Base-by-base conservation (phyloP, 2,797 vertebrate species). In the Rhincodon typus region DNA sequence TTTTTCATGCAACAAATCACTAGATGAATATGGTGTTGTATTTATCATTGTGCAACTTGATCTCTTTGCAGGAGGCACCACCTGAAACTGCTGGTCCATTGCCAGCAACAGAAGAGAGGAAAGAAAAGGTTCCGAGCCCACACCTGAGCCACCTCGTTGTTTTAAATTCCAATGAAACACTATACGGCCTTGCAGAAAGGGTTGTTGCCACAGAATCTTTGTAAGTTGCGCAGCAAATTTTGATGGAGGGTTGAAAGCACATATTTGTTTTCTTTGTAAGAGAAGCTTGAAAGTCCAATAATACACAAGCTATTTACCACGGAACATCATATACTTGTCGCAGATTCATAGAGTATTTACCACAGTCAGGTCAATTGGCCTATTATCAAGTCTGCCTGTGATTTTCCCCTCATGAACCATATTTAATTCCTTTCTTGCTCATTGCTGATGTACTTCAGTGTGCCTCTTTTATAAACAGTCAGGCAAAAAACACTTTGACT, bases 171-270 rank as follows among this genome's bases (percentile, higher is more conserved):
- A 98, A 98, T 57, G 98, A 97, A 87, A 98, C 97, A 0, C 98
- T 99, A 0, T 99, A 99, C 2, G 99, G 99, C 10, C 97, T 99
- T 96, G 98, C 99, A 7, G 98, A 99, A 97, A 98, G 99, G 96
- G 99, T 99, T 96, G 98, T 99, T 95, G 99, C 99, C 96, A 99
- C 99, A 0, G 99, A 99, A 97, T 99, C 99, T 95, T 97, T 99
- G 99, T 99, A 97, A 98, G 99, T 98, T 96, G 27, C 21, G 6
- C n/a, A 12, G 25, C 1, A 30, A 17, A 42, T 62, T 74, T 72
- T 96, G 91, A 91, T 27, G 46, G 42, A 74, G 1, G 23, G 27
- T 94, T 72, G 34, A 94, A 72, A 72, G 34, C 30, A 27, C 3
- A 53, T 77, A 34, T 72, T 77, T 50, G 34, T 95, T 53, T 95